phyloP scores from a whole-genome alignment of 2,113 vertebrate genomes.

The Ovis canadensis region DNA sequence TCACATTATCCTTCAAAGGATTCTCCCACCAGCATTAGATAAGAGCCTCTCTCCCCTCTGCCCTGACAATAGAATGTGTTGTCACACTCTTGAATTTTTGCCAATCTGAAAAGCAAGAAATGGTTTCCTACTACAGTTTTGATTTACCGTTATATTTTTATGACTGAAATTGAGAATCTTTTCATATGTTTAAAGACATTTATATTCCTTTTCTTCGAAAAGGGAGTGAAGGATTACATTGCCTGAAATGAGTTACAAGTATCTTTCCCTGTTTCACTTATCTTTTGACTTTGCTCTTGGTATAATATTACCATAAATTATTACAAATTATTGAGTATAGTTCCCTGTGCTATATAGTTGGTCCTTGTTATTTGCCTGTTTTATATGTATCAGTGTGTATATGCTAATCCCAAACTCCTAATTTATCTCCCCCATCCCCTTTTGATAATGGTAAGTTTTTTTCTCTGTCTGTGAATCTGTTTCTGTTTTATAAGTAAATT shows the following conservation, averaged over 20 bases:
- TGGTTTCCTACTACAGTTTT: background rate
- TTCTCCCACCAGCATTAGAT: background rate
- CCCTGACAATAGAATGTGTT: background rate
- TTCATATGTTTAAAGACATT: background rate
- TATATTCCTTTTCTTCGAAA: constrained; percentile 11
- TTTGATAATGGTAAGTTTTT: background rate
- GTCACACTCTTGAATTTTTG: background rate
- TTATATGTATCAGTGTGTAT: background rate
- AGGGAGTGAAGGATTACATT: background rate
- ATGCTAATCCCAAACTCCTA: background rate
- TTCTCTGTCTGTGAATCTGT: background rate
- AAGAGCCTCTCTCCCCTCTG: too few species aligned
- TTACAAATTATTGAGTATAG: background rate
- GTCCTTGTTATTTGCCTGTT: background rate
- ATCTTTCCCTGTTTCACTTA: background rate
- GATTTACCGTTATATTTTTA: background rate
- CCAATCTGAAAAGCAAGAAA: background rate
- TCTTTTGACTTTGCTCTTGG: background rate
- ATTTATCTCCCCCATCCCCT: background rate
- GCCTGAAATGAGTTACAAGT: background rate
- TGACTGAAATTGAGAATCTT: background rate
- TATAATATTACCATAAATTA: background rate
- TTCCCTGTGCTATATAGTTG: background rate
- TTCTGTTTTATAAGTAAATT: background rate
- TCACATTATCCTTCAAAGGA: background rate